Conservation (phyloP, 1,140 invertebrate species). For the Drosophila fuyamai region DNA sequence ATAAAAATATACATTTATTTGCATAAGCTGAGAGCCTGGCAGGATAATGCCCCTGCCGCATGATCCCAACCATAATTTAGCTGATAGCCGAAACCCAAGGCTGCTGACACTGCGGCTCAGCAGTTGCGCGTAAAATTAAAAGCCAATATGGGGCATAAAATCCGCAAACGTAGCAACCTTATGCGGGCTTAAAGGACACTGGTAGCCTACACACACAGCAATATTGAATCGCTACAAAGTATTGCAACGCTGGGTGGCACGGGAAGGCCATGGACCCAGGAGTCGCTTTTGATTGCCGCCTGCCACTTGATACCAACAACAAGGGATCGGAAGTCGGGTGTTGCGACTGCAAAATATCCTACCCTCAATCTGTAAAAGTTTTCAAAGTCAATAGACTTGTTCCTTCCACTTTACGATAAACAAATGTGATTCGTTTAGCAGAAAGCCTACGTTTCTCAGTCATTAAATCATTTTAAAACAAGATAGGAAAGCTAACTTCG, state of each 20-base stretch:
- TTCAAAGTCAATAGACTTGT: not conserved
- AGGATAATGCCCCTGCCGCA: conserved; percentile 48
- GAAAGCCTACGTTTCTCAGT: no score
- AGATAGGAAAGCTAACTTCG: no score
- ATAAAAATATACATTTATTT: conserved; percentile 47
- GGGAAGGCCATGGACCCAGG: conserved; percentile 3
- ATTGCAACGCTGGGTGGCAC: conserved; percentile 9
- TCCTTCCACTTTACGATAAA: not conserved
- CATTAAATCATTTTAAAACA: no score
- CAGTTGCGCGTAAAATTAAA: conserved; percentile 72
- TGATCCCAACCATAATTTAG: conserved; percentile 57
- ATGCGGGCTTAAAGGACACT: conserved; percentile 39
- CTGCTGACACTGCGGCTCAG: conserved; percentile 71
- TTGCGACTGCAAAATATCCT: not conserved
- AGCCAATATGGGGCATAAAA: conserved; percentile 77
- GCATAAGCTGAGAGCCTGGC: conserved; percentile 26
- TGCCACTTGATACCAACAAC: conserved; percentile 58
- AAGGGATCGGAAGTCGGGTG: not conserved
- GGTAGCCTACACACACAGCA: conserved; percentile 31
- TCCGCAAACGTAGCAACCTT: conserved; percentile 65
- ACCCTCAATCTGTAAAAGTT: not conserved
- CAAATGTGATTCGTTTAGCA: no score
- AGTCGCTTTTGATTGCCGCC: conserved; percentile 58
- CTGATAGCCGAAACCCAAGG: conserved; percentile 38
- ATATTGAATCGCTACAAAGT: conserved; percentile 60